Base-by-base conservation (phyloP, 2,797 vertebrate genomes). In the Poeciliopsis gracilis region DNA sequence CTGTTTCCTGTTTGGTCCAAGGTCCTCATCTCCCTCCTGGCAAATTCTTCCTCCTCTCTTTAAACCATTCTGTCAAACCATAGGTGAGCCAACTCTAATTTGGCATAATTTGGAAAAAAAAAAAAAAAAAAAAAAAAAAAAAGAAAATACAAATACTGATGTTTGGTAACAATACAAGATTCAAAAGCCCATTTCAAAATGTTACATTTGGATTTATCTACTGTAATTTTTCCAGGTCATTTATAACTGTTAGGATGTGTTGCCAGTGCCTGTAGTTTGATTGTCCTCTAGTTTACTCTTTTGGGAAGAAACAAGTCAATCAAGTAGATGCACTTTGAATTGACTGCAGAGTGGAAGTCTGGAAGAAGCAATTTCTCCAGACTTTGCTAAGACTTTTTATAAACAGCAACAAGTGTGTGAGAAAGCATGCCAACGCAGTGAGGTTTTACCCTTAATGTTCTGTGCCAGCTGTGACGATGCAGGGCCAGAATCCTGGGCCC, bases 371-470 rank as follows among this genome's bases (percentile, higher is more conserved):
- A 57, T 33, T 61, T 61, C n/a, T 61, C 13, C 13, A 61, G 30
- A 18, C 16, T 2, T 63, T 61, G 12, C 28, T 33, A 33, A 16
- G 13, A 33, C n/a, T 57, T 61, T 63, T 8, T 20, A 36, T 63
- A 36, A 63, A 18, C 2, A 33, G 28, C 57, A 61, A 33, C 15
- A 33, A 61, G 23, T 18, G 55, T 18, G 15, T 61, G 61, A 66
- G 61, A 20, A 36, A 66, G 18, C 18, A 36, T 13, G 15, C 13
- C 59, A 33, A 16, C 15, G 5, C 16, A 33, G 16, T 47, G 15
- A 38, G 25, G 9, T 73, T 89, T 82, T 80, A 95, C 95, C 94
- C 76, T 93, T 88, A 15, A 94, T 57, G 77, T 67, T 94, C 78
- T 87, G 91, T 72, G 87, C 75, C 47, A 85, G 73, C 57, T 57